These are phyloP conservation scores for Pristionchus pacificus DNA, from an alignment of 1,140 invertebrate species.

Conservation along the genomic window DNA sequence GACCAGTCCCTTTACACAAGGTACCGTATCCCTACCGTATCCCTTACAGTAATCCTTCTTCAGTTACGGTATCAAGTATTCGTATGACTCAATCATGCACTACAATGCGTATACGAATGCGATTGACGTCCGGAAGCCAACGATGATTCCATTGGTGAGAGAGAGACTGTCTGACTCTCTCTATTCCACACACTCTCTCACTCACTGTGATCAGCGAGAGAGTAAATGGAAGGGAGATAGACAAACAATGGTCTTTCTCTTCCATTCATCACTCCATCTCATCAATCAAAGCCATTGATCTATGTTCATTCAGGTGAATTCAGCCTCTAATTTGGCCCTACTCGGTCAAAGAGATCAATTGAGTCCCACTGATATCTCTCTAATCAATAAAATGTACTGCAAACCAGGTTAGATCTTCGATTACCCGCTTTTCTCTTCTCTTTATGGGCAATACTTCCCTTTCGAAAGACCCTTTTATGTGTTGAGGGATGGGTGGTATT, in stretches of 20 bases:
- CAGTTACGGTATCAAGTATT: constrained; percentile 45
- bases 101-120: constrained; percentile 35
- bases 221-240: no score
- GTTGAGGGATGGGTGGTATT: no score
- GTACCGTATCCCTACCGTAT: no score
- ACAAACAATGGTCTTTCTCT: no score
- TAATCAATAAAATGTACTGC: constrained; percentile 54
- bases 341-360: constrained; percentile 47
- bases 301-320: constrained; percentile 34
- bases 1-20: constrained; percentile 50
- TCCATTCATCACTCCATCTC: no score
- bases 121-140: constrained; percentile 35
- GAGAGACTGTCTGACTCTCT: no score
- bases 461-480: no score
- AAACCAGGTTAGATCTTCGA: constrained; percentile 7
- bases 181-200: no score
- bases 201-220: no score
- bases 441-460: neutral
- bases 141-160: constrained; percentile 40
- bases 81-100: constrained; percentile 50
- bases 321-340: constrained; percentile 32
- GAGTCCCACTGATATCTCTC: constrained; percentile 33
- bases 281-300: no score
- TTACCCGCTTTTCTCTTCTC: neutral
- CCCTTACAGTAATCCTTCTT: no score